phyloP scores from a whole-genome alignment of 2,113 vertebrate genomes.

The Thalassarche chlororhynchos region DNA sequence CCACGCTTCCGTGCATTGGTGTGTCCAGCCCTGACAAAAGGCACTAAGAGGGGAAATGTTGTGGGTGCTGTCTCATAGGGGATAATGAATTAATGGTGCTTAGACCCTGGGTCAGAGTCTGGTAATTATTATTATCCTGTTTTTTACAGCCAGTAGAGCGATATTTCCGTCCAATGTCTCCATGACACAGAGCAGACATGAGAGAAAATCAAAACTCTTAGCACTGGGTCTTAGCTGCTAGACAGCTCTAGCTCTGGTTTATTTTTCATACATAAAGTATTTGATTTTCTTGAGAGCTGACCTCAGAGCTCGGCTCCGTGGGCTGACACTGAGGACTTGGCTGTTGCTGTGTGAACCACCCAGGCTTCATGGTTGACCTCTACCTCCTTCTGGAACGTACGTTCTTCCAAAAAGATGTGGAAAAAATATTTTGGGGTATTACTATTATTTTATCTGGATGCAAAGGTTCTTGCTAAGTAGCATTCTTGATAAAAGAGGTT shows the following conservation, averaged over 20 bases:
- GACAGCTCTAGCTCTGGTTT: background rate
- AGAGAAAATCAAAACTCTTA: background rate
- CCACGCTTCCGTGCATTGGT: accelerated
- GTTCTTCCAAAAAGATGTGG: background rate
- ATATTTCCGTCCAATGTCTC: background rate
- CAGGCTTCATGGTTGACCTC: background rate
- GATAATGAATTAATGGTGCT: background rate
- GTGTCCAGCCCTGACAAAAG: background rate
- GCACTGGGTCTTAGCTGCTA: background rate
- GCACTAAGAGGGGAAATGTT: background rate
- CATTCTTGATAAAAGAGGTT: background rate
- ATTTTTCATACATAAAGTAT: background rate
- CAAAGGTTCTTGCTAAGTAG: background rate
- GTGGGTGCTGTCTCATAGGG: background rate
- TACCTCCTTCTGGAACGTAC: background rate
- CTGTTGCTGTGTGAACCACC: background rate
- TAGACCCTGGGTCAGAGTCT: background rate
- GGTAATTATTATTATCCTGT: background rate
- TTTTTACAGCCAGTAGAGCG: background rate
- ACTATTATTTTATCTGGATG: background rate
- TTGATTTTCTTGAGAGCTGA: background rate
- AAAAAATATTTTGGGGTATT: background rate
- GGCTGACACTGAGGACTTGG: background rate
- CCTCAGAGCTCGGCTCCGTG: accelerated
- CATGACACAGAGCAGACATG: background rate